These are phyloP conservation scores for Bombus difficillimus DNA, from an alignment of 1,140 invertebrate species.

Conservation along the genomic window DNA sequence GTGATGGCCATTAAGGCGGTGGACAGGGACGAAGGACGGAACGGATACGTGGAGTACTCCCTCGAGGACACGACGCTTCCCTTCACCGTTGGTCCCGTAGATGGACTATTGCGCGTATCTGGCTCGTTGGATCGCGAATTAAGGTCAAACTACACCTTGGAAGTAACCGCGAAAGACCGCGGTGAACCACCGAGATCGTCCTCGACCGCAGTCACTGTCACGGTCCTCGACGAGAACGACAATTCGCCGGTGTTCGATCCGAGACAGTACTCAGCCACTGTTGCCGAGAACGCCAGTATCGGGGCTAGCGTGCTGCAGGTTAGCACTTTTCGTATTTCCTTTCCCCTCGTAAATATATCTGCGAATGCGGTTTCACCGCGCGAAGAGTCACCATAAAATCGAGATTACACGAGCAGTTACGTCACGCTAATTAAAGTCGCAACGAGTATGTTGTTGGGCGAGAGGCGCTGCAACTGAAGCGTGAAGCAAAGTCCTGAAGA, in stretches of 20 bases:
- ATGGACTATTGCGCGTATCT: constrained; percentile 92
- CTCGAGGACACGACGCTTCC: constrained; percentile 84
- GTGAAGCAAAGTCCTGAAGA: neutral
- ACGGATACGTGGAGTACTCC: constrained; percentile 95
- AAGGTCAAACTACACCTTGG: constrained; percentile 90
- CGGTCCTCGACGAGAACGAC: constrained; percentile 96
- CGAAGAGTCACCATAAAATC: neutral
- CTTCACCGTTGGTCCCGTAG: constrained; percentile 94
- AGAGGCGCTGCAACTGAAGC: neutral
- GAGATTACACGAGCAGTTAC: constrained; percentile 1
- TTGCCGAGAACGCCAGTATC: constrained; percentile 96
- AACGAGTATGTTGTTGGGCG: neutral
- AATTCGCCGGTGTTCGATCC: constrained; percentile 96
- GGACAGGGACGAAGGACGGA: constrained; percentile 96
- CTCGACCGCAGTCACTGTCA: constrained; percentile 87
- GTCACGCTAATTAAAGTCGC: constrained; percentile 1
- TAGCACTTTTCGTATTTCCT: constrained; percentile 33
- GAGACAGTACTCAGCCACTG: constrained; percentile 92
- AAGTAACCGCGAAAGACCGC: constrained; percentile 92
- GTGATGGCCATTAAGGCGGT: constrained; percentile 95
- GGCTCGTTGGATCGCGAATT: constrained; percentile 93
- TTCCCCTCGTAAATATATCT: neutral
- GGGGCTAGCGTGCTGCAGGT: constrained; percentile 94
- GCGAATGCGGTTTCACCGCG: neutral
- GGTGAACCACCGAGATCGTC: constrained; percentile 92